Evolutionary conservation across 2,113 vertebrate genomes (phyloP), one percentile per base, ranked within the genome.

Genomic region (Sorex araneus): DNA sequence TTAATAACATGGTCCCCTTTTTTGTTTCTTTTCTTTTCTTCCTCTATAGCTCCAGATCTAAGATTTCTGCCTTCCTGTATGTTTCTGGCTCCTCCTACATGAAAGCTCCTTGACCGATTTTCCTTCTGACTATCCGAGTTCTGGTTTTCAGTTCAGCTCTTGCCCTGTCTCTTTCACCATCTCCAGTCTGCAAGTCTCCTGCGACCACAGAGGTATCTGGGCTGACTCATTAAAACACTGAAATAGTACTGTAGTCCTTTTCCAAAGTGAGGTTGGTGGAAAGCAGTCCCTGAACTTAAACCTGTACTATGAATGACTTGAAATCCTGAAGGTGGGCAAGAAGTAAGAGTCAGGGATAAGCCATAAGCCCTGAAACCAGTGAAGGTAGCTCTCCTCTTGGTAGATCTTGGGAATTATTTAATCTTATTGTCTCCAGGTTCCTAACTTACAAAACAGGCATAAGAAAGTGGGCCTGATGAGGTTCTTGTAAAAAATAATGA

Each of bases 401-500:
- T 70, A 54, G 60, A 70, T 75, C 36, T 57, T 9, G 43, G 79
- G 70, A 82, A 34, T 27, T 21, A 70, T 50, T 89, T 40, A 91
- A 70, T 60, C 47, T 47, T 30, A 28, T 83, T 82, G 77, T 40
- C 15, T 57, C 23, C 25, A 79, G 87, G 8, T 80, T 93, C 47
- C 23, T 64, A 79, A 45, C 40, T 86, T 66, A 89, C 19, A 94
- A 87, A 89, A n/a, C 71, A 25, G 25, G 9, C 7, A 75, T 69
- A 89, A 80, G 12, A 87, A 54, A 9, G 27, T 0, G 3, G 25
- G 40, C 21, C 9, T 92, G 70, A 64, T 0, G 36, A 27, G 30
- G 45, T 47, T 77, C 4, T 6, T 19, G 32, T 34, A 87, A 74
- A 87, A 84, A 78, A 57, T 32, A 87, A 32, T 50, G 10, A 74